Base-by-base conservation (phyloP, 2,113 vertebrate genomes). In the Ranitomeya variabilis region DNA sequence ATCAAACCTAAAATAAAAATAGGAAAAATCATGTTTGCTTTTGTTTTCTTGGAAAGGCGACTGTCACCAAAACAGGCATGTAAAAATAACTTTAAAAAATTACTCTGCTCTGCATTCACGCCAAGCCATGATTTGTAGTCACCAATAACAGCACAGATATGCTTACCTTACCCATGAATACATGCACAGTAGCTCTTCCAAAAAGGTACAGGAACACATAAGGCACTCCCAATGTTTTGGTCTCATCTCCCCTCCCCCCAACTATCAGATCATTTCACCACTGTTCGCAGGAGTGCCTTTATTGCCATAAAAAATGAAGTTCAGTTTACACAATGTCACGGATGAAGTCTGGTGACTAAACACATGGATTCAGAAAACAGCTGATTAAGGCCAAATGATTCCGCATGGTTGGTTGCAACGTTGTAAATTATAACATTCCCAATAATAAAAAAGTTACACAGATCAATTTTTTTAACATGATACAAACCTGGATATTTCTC, bases 251-350 rank as follows among this genome's bases (percentile, higher is more conserved):
- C 74, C 16, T 7, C 2, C 18, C 57, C 31, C 85, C 85, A 77
- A 66, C 85, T 45, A 86, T 45, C 57, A 86, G 60, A 71, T 67
- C 67, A 85, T 74, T 74, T 84, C 81, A 84, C 64, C 66, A 80
- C 51, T 31, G 31, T 87, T 87, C 64, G 67, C 55, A 87, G 78
- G 86, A 81, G 77, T 87, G 86, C 64, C 78, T 87, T 87, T 87
- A 87, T 80, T 87, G 76, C 59, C 76, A 80, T 69, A 81, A 71
- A 76, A 81, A 81, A 87, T 87, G 77, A 87, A 87, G 51, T 81
- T 87, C 66, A 78, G 74, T 87, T 57, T 55, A 67, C 54, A 87
- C 78, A 86, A 77, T n/a, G 66, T 87, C 86, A 87, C 77, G 37
- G 74, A 87, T 80, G 59, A 87, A 60, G 10, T 81, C 64, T 57